Evolutionary conservation across 2,113 vertebrate genomes (phyloP), one percentile per base, ranked within the genome.

Genomic region (Lanius collurio): DNA sequence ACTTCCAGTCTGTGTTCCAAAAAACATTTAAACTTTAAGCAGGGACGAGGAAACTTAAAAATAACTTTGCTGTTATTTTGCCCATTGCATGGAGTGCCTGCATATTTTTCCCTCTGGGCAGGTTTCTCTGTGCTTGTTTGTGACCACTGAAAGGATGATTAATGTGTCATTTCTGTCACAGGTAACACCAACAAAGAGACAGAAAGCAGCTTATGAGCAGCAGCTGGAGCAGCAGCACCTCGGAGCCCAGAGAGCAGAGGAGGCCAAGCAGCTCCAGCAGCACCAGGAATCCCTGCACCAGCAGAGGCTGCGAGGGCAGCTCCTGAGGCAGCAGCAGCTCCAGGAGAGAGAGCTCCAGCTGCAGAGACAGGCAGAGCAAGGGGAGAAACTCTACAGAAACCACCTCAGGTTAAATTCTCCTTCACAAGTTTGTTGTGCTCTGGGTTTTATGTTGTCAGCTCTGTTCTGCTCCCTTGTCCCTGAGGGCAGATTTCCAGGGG

Each of bases 221-320:
- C 99, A 99, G 90, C 95, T 98, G 95, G 98, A 99, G 87, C 99
- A 99, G 97, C 99, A 99, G 95, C 98, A 94, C 3, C 94, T 99
- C 65, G 99, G 98, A 11, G 98, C 88, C 3, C 97, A 82, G 87
- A 96, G 96, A 94, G 98, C 96, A 0, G 98, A 98, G 91, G 98
- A 99, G 97, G 98, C 98, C 73, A 69, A 69, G 78, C 96, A 95
- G 83, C 98, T 99, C 10, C 97, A 97, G 50, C 83, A 98, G 42
- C 98, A 91, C 4, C 99, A 99, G 97, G 98, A 99, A 17, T 96
- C 96, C 1, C 92, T 98, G 62, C 98, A 97, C 70, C 98, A 97
- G 83, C 98, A 99, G 74, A 98, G 98, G 39, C 98, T 98, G 68
- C 95, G 79, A 44, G 98, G 97, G 27, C 98, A 98, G 89, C 88